Base-by-base conservation (phyloP, 2,797 vertebrate species). In the Zenarchopterus dispar region DNA sequence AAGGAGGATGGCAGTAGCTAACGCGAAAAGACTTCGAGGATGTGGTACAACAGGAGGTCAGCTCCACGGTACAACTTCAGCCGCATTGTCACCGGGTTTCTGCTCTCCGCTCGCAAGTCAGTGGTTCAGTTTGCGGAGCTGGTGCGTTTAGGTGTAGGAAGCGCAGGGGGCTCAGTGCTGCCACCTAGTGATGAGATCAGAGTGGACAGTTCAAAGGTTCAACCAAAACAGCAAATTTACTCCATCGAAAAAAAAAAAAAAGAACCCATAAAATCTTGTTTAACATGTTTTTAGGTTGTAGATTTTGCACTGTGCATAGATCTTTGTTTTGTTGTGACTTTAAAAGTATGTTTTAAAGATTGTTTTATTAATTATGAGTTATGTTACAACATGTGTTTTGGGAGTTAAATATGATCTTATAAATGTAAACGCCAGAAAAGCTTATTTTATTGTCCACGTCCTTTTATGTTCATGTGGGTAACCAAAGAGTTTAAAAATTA, bases 401-500 rank as follows among this genome's bases (percentile, higher is more conserved):
- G 67, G 75, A 81, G 74, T 42, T 70, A 79, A 83, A 77, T 81
- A 82, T 82, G 50, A 73, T 77, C 87, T 83, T 90, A 84, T 81
- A 76, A 77, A 83, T 77, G 75, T 89, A 91, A 89, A 28, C 75
- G 75, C 72, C 79, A 84, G 70, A 43, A 77, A 36, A 78, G 16
- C 84, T 85, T 90, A 92, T 92, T 94, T 93, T 92, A 79, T 50
- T 72, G 56, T 78, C 67, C 10, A 80, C 70, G 86, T 82, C 84
- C 77, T 82, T 86, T 89, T 92, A 86, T 84, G 90, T 91, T 93
- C 59, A 33, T 88, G 92, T 94, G 87, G 90, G 93, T 94, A 92
- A 97, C 97, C 96, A 98, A 98, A 99, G 96, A 98, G 85, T 91
- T 92, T 79, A 88, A 84, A 62, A 72, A 59, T 28, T 50, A 66